Percentiles rank a stretch among this genome's conserved stretches.
Conservation (phyloP, 2,113 vertebrate genomes). For the Theristicus caerulescens region DNA sequence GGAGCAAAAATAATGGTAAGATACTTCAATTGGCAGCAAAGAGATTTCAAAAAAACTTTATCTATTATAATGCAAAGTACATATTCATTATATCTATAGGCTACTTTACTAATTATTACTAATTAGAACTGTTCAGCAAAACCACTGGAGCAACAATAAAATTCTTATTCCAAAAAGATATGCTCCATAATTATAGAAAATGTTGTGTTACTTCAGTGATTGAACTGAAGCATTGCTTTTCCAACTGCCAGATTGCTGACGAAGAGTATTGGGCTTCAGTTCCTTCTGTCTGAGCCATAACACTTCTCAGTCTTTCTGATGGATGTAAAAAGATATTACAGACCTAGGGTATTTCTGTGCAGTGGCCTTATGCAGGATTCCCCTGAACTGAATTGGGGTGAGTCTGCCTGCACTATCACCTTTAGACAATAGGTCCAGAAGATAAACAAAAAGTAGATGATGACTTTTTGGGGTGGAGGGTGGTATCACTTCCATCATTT, state of each 20-base stretch:
- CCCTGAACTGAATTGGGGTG: neutral
- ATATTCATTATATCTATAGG: neutral
- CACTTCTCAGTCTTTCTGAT: neutral
- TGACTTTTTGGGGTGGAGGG: neutral
- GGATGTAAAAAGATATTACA: neutral
- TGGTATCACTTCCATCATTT: neutral
- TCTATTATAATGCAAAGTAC: neutral
- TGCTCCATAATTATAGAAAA: neutral
- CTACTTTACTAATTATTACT: neutral
- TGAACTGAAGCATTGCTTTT: neutral
- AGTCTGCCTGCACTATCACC: neutral
- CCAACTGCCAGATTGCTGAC: slow-evolving; percentile 3
- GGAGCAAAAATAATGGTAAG: neutral
- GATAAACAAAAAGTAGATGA: neutral
- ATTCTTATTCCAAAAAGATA: neutral
- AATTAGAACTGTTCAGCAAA: neutral
- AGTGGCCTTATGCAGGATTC: neutral
- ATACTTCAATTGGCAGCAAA: neutral
- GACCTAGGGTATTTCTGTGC: neutral
- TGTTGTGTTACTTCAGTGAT: neutral
- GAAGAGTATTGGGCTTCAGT: neutral
- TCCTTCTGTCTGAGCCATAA: neutral
- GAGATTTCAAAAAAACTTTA: neutral
- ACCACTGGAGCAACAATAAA: neutral
- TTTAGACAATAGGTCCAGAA: neutral